phyloP scores from a whole-genome alignment of 2,797 vertebrate genomes.

The Melanotaenia parkinsoni region DNA sequence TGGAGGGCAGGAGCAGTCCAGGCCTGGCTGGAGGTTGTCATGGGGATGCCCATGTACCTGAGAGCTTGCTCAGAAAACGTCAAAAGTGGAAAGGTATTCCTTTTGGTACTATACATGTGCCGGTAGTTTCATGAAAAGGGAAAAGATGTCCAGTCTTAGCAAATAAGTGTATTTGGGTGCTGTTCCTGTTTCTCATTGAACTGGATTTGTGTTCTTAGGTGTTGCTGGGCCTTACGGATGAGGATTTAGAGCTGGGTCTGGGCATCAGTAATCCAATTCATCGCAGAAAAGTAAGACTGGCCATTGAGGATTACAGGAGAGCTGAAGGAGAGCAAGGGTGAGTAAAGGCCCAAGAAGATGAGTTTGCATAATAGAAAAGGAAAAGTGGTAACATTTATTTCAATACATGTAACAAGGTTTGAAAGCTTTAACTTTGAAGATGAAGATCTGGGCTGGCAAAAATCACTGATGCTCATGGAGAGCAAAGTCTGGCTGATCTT shows the following conservation, averaged over 20 bases:
- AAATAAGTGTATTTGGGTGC: background rate
- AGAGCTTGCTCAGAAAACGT: constrained; percentile 87
- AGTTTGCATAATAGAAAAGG: background rate
- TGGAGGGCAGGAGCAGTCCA: constrained; percentile 89
- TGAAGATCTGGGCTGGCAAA: background rate
- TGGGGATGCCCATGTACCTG: constrained; percentile 92
- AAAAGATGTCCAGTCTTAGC: background rate
- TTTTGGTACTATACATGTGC: background rate
- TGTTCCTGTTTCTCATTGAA: background rate
- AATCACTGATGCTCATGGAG: background rate
- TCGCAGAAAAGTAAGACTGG: constrained; percentile 88
- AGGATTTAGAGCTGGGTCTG: constrained; percentile 87
- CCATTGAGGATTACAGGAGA: constrained; percentile 90
- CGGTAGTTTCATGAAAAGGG: no score
- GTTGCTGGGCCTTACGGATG: constrained; percentile 87
- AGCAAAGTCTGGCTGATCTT: background rate
- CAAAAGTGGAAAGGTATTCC: constrained; percentile 89
- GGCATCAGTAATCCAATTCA: constrained; percentile 87
- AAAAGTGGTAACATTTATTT: background rate
- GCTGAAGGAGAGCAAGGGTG: constrained; percentile 86
- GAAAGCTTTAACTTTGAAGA: background rate
- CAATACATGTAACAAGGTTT: background rate
- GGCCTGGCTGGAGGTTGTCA: constrained; percentile 92
- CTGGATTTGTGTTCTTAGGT: constrained; percentile 76
- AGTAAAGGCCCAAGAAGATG: constrained; percentile 37